A percentile compares a stretch with the other conserved stretches of the same genome.
Conservation (phyloP, 2,797 vertebrate genomes). For the Nothura maculosa region DNA sequence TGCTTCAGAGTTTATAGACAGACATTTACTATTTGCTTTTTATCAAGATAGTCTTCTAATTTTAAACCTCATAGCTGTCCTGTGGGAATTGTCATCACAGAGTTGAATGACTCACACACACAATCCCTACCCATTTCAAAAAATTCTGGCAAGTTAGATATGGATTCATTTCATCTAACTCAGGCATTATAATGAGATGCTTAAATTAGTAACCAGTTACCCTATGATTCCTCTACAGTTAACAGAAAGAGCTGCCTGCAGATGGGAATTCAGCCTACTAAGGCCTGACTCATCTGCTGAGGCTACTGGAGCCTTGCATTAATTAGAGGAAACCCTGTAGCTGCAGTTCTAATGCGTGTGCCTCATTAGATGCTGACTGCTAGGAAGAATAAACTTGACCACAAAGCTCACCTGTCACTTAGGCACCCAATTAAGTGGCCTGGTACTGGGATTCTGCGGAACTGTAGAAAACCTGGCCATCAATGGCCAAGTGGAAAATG, state of each 20-base stretch:
- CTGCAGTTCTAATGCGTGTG: neutral
- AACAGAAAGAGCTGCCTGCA: conserved; percentile 16
- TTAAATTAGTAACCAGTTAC: conserved; percentile 65
- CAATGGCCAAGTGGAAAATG: neutral
- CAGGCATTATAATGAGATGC: conserved; percentile 47
- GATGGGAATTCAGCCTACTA: conserved; percentile 47
- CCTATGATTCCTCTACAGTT: conserved; percentile 25
- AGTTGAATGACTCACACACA: conserved; percentile 37
- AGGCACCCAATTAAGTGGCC: neutral
- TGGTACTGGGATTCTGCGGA: neutral
- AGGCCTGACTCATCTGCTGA: conserved; percentile 58
- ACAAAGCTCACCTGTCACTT: neutral
- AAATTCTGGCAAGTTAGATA: conserved; percentile 38
- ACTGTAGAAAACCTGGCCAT: neutral
- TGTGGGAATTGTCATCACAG: conserved; percentile 43
- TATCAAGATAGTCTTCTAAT: conserved; percentile 29
- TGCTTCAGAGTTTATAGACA: conserved; percentile 5
- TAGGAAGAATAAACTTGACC: conserved; percentile 21
- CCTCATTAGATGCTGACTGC: conserved; percentile 6
- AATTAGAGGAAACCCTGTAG: conserved; percentile 36
- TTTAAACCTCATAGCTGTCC: conserved; percentile 25
- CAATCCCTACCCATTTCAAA: conserved; percentile 33
- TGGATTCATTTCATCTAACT: conserved; percentile 48
- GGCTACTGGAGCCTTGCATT: conserved; percentile 1
- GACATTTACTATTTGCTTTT: conserved; percentile 38